These are phyloP conservation scores for Sardina pilchardus DNA, from an alignment of 2,113 vertebrate species.

Conservation along the genomic window DNA sequence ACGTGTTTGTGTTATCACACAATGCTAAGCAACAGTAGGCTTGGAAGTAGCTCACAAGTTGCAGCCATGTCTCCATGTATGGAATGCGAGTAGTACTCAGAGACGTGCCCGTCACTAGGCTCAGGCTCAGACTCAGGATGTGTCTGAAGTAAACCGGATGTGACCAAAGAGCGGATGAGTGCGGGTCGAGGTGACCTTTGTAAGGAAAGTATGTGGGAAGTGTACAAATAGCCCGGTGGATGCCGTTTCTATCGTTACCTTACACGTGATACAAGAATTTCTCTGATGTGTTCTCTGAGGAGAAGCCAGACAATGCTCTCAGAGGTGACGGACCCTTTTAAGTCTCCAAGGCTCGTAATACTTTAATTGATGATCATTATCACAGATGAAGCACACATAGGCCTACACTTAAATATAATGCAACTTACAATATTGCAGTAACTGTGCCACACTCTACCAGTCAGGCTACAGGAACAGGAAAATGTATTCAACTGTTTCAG, in stretches of 20 bases:
- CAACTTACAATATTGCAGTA: background rate
- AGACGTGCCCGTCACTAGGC: background rate
- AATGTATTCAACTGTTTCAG: background rate
- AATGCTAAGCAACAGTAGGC: background rate
- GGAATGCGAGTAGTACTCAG: background rate
- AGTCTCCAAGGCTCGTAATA: background rate
- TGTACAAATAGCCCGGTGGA: background rate
- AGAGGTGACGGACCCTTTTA: background rate
- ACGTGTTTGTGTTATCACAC: background rate
- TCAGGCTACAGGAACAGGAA: background rate
- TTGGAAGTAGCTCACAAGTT: too few species aligned
- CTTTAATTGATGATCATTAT: background rate
- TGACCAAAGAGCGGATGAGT: background rate
- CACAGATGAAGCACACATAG: background rate
- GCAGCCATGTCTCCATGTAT: background rate
- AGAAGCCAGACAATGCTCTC: background rate
- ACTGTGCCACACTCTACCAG: too few species aligned
- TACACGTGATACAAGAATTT: background rate
- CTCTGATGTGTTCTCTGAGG: background rate
- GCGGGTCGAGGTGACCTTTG: background rate
- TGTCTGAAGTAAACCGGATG: background rate
- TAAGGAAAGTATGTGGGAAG: background rate
- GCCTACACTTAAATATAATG: background rate
- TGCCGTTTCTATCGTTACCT: background rate
- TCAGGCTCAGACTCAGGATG: background rate